Base-by-base conservation (phyloP, 2,797 vertebrate species). In the Nothura maculosa region DNA sequence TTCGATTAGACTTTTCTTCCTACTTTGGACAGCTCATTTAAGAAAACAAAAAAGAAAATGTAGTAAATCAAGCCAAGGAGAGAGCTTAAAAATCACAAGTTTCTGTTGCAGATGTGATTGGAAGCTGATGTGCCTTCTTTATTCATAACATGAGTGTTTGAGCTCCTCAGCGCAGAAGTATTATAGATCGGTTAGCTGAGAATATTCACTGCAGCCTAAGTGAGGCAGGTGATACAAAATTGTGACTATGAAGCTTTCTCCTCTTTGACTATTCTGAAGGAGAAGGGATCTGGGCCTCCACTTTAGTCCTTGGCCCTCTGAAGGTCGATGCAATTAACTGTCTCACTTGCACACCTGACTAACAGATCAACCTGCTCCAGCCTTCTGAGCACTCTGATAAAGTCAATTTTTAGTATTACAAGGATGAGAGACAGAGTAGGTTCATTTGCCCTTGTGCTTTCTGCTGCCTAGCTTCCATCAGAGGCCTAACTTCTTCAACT, bases 251-350 rank as follows among this genome's bases (percentile, higher is more conserved):
- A 42, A 70, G 67, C 5, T 1, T 68, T 32, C 81, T 36, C 13
- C 25, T 86, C 67, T 54, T 19, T 36, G 12, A 19, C 11, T 57
- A 1, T 40, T 34, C 2, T 1, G n/a, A 8, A 6, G 4, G 20
- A 9, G 64, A 63, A 73, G 54, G 28, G 38, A 24, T 25, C 20
- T 10, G 3, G 32, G 42, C 15, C 3, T 2, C 28, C 58, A 6
- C 4, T 3, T 30, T 4, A 28, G 40, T 28, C 40, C 34, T 40
- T 24, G 32, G 22, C 8, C 11, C 13, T 24, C 25, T 30, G 34
- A 6, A 25, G 48, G 17, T 34, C 0, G 0, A 12, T 42, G 66
- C 34, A 3, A 3, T 6, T 22, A n/a, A 2, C 24, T 34, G 32
- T 9, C 20, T 76, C 11, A 3, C 5, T 1, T 0, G 0, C 12